Percentiles rank a stretch among this genome's conserved stretches.
phyloP scores from a whole-genome alignment of 2,797 vertebrate genomes.

The Vespertilio murinus region DNA sequence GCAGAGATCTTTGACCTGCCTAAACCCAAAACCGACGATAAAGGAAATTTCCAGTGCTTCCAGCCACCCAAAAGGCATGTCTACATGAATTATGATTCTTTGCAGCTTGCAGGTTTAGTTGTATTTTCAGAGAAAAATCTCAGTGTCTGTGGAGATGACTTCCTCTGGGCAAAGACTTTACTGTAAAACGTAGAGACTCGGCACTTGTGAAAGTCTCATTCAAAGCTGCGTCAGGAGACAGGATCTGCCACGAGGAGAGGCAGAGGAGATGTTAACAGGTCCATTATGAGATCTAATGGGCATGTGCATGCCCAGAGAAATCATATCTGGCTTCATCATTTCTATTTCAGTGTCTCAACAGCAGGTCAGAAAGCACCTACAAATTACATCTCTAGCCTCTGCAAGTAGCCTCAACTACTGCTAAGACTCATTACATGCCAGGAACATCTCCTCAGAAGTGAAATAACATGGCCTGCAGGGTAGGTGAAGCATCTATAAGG shows the following conservation, averaged over 20 bases:
- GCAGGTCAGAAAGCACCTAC: conserved; percentile 59
- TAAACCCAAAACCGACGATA: conserved; percentile 5
- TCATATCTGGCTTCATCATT: conserved; percentile 75
- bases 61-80: conserved; percentile 38
- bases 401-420: conserved; percentile 70
- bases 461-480: background rate
- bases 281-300: conserved; percentile 43
- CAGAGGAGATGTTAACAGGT: conserved; percentile 53
- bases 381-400: conserved; percentile 29
- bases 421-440: conserved; percentile 64
- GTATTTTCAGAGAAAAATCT: conserved; percentile 62
- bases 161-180: conserved; percentile 71
- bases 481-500: background rate
- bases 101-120: background rate
- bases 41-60: conserved; percentile 23
- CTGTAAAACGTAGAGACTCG: conserved; percentile 65
- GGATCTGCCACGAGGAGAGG: conserved; percentile 14
- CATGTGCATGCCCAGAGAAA: conserved; percentile 52
- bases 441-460: conserved; percentile 11
- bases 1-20: background rate
- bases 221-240: conserved; percentile 57
- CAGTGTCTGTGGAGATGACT: conserved; percentile 55
- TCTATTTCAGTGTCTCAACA: conserved; percentile 65
- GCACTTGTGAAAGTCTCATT: conserved; percentile 52
- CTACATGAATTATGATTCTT: conserved; percentile 26